These are phyloP conservation scores for Sitodiplosis mosellana DNA, from an alignment of 1,140 invertebrate species.

Conservation along the genomic window DNA sequence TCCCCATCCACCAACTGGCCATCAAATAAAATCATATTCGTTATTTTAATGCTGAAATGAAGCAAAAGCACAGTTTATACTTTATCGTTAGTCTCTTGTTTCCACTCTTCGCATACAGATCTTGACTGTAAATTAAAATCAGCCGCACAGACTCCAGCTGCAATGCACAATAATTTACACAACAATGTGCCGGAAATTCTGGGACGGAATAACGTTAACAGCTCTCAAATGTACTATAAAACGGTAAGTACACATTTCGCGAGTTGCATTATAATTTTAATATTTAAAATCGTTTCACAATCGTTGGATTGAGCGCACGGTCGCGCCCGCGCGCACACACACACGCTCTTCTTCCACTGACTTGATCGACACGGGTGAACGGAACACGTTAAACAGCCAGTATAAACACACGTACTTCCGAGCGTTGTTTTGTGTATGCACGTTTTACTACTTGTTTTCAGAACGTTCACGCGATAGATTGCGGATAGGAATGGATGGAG, in stretches of 20 bases:
- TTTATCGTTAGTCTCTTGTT: background rate
- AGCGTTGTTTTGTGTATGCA: too few relatives aligned
- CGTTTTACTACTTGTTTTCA: too few relatives aligned
- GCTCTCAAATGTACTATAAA: background rate
- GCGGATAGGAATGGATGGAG: too few relatives aligned
- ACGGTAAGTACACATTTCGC: background rate
- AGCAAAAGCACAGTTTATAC: background rate
- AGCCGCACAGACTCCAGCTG: constrained; percentile 26
- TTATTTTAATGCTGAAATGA: background rate
- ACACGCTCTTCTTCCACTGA: too few relatives aligned
- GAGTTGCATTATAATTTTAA: background rate
- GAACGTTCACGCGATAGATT: too few relatives aligned
- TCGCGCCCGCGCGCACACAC: background rate
- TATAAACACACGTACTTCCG: too few relatives aligned
- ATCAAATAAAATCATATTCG: background rate
- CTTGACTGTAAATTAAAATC: constrained; percentile 28
- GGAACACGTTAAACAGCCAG: background rate
- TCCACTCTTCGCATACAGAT: constrained; percentile 9
- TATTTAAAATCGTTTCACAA: background rate
- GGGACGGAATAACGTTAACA: background rate
- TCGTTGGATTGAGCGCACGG: background rate
- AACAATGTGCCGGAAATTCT: constrained; percentile 21
- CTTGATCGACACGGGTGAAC: too few relatives aligned
- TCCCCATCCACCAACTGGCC: too few relatives aligned
- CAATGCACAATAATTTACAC: constrained; percentile 18